These are phyloP conservation scores for Sylvia atricapilla DNA, from an alignment of 2,113 vertebrate genomes.

Conservation along the genomic window DNA sequence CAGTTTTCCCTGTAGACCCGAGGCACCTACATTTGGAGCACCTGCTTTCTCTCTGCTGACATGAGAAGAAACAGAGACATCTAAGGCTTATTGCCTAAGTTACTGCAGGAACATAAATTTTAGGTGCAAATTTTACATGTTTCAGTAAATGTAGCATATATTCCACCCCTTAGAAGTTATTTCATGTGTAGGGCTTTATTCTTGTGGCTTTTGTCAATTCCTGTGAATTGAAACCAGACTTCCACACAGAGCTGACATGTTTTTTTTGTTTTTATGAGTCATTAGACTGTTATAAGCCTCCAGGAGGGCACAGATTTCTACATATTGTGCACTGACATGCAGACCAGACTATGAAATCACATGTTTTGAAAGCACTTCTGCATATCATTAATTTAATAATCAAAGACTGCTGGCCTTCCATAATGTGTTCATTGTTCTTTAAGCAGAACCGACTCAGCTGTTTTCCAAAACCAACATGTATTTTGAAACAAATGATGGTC, in stretches of 20 bases:
- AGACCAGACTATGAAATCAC: conserved; percentile 13
- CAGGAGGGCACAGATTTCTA: not conserved
- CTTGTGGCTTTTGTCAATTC: conserved; percentile 21
- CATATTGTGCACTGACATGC: not conserved
- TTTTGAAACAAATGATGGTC: not conserved
- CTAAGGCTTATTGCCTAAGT: not conserved
- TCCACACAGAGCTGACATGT: not conserved
- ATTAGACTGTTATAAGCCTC: not conserved
- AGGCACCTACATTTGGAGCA: not conserved
- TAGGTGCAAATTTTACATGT: not conserved
- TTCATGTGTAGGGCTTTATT: not conserved
- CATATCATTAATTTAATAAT: not conserved
- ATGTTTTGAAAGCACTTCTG: conserved; percentile 12
- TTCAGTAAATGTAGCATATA: not conserved
- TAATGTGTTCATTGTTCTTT: not conserved
- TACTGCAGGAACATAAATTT: not conserved
- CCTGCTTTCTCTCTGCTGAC: not conserved
- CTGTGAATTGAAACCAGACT: conserved; percentile 40
- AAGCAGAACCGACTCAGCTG: not conserved
- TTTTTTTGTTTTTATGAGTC: conserved; percentile 11
- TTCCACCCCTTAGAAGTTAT: not conserved
- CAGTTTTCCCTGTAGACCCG: not conserved
- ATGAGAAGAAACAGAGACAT: not conserved
- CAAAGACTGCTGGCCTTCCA: not conserved
- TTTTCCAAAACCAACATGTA: not conserved